phyloP scores from a whole-genome alignment of 2,797 vertebrate species.

The Gymnoscopelus microlampas region DNA sequence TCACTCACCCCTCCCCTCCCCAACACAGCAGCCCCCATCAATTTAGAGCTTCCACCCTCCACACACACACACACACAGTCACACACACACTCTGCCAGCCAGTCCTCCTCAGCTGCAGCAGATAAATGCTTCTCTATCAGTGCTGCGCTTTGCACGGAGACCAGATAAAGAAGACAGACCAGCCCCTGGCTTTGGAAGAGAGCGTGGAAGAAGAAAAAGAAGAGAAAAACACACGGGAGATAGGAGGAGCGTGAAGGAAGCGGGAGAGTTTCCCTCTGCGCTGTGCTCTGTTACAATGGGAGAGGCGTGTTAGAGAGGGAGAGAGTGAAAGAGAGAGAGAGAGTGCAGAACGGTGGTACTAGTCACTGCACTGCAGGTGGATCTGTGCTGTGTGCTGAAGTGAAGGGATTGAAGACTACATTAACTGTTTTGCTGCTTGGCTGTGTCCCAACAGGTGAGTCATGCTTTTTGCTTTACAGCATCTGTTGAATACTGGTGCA shows the following conservation, averaged over 20 bases:
- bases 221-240: conserved; percentile 12
- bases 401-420: conserved; percentile 41
- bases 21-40: background rate
- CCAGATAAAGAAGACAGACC: conserved; percentile 39
- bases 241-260: conserved; percentile 57
- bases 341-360: conserved; percentile 16
- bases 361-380: conserved; percentile 75
- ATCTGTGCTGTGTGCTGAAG: conserved; percentile 47
- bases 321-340: conserved; percentile 14
- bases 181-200: conserved; percentile 28
- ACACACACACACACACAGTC: conserved; percentile 2
- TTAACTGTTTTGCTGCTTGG: background rate
- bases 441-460: conserved; percentile 63
- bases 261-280: conserved; percentile 57
- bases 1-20: background rate
- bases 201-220: background rate
- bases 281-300: conserved; percentile 47
- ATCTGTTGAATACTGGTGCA: conserved; percentile 2
- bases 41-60: conserved; percentile 3
- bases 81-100: conserved; percentile 12
- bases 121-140: conserved; percentile 41
- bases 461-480: background rate
- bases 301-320: conserved; percentile 65
- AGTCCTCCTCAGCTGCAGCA: conserved; percentile 32
- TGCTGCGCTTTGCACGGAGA: conserved; percentile 6